Base-by-base conservation (phyloP, 2,113 vertebrate species). In the Galemys pyrenaicus region DNA sequence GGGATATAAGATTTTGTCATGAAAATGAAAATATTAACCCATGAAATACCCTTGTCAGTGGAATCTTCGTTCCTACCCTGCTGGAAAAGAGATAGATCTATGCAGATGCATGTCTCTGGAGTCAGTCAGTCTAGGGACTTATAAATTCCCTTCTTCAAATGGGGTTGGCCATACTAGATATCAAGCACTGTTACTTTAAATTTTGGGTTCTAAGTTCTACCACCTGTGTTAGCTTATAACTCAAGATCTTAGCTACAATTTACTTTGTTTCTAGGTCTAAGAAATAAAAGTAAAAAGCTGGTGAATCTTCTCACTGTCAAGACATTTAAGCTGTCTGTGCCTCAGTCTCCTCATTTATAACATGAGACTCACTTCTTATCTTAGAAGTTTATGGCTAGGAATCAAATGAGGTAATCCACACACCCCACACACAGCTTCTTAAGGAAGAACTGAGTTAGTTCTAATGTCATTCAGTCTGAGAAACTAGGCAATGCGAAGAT, bases 1-100 rank as follows among this genome's bases (percentile, higher is more conserved):
- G 22, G 10, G 75, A 64, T 90, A 93, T 74, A 94, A n/a, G 28
- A 70, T 90, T 71, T 78, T 28, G 1, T 65, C 92, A 89, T 79
- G 46, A 81, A 74, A 83, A 39, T 71, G 51, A 96, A 97, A 86
- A 75, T 70, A 77, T 3, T 20, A 88, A 20, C 73, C 58, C 88
- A 41, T 74, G 71, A 0, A 9, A 67, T 26, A 16, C 26, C 44
- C 30, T 32, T 39, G 44, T 32, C 37, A 58, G 7, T 24, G 6
- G 32, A 67, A 46, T 75, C 35, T 82, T 73, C 62, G n/a, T n/a
- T 41, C 86, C 26, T 16, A 35, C 4, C 12, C 15, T 44, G 22
- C 37, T 78, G 30, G 56, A 60, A 44, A 9, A 5, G 49, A 51
- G 17, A 16, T 51, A 51, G 49, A 51, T 51, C 13, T 78, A 46